phyloP scores from a whole-genome alignment of 2,113 vertebrate species.

The Cisticola juncidis region DNA sequence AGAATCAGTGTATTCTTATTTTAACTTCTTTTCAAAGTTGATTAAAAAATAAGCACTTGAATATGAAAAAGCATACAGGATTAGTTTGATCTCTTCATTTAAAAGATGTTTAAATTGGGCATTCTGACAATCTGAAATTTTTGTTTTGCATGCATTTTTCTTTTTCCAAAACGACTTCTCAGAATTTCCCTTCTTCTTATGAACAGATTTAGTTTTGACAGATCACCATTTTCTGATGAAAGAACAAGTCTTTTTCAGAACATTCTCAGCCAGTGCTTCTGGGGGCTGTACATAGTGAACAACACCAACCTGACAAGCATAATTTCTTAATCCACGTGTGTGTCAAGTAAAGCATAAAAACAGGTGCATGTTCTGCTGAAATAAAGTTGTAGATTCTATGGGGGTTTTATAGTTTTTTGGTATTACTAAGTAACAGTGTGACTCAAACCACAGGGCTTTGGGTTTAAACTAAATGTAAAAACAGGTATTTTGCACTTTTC shows the following conservation, averaged over 20 bases:
- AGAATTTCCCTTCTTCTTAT: neutral
- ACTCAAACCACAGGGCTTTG: neutral
- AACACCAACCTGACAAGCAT: neutral
- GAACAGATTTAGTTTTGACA: conserved; percentile 52
- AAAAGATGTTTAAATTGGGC: neutral
- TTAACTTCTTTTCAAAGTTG: neutral
- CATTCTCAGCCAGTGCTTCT: neutral
- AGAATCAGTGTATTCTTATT: neutral
- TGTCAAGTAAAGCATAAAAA: neutral
- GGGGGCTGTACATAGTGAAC: neutral
- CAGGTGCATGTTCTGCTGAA: neutral
- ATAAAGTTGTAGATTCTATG: neutral
- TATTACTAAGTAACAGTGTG: neutral
- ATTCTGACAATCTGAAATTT: neutral
- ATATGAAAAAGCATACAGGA: neutral
- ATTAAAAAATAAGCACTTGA: neutral
- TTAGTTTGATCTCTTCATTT: neutral
- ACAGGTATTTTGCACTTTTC: neutral
- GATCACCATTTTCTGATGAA: conserved; percentile 3
- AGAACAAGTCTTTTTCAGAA: neutral
- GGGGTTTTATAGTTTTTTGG: neutral
- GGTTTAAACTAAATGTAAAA: neutral
- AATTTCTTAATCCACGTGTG: neutral
- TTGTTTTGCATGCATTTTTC: neutral
- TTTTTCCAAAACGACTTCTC: neutral